A percentile compares a stretch with the other conserved stretches of the same genome.
These are phyloP conservation scores for Pagetopsis macropterus DNA, from an alignment of 2,797 vertebrate genomes.

Conservation along the genomic window DNA sequence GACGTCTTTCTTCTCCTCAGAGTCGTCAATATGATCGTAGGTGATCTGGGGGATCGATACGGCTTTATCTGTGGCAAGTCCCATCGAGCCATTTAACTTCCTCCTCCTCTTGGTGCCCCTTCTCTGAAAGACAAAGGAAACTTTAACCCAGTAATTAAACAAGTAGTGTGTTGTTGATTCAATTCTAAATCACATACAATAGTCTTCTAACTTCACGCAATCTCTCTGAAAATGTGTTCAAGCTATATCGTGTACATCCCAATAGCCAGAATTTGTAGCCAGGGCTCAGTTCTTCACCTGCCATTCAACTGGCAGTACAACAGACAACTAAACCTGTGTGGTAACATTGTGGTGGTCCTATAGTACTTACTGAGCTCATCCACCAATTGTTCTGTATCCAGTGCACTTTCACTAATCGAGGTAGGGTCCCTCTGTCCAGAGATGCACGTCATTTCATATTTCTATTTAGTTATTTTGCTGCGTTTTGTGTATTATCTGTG, in stretches of 20 bases:
- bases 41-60: constrained; percentile 89
- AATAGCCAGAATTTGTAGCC: constrained; percentile 3
- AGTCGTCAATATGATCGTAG: constrained; percentile 84
- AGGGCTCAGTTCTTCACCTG: not conserved
- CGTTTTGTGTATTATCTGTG: constrained; percentile 1
- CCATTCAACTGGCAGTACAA: not conserved
- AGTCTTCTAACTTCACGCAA: not conserved
- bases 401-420: not conserved
- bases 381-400: constrained; percentile 2
- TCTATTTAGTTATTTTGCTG: not conserved
- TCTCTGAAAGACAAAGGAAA: constrained; percentile 75
- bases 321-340: not conserved
- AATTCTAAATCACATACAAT: too few species aligned
- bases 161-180: not conserved
- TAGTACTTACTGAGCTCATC: not conserved
- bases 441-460: not conserved
- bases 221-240: not conserved
- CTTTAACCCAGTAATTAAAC: constrained; percentile 6
- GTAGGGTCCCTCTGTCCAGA: not conserved
- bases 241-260: not conserved
- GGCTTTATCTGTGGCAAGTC: constrained; percentile 75
- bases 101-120: constrained; percentile 84
- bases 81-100: constrained; percentile 83
- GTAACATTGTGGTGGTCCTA: not conserved
- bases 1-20: constrained; percentile 81